Percentiles rank a stretch among this genome's conserved stretches.
These are phyloP conservation scores for Neomonachus schauinslandi DNA, from an alignment of 2,113 vertebrate species.

Conservation along the genomic window DNA sequence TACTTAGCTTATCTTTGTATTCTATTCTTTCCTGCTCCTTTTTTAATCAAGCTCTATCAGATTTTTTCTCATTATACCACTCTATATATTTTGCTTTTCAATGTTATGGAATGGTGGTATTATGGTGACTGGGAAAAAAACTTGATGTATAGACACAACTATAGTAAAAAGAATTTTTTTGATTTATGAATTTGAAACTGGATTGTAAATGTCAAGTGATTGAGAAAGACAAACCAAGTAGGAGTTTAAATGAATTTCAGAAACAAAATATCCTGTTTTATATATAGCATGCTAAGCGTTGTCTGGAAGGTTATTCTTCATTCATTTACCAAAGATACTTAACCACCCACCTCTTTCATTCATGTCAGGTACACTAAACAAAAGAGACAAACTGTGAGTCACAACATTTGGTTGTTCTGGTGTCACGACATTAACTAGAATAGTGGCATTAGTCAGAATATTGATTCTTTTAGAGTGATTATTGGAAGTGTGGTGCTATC, in stretches of 20 bases:
- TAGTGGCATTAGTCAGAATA: constrained; percentile 34
- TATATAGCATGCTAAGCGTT: not conserved
- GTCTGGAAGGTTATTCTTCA: constrained; percentile 43
- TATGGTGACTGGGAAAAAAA: not conserved
- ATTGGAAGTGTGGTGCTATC: not conserved
- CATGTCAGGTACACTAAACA: constrained; percentile 1
- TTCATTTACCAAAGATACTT: constrained; percentile 45
- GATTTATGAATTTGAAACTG: constrained; percentile 47
- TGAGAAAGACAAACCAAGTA: constrained; percentile 11
- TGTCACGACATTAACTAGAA: not conserved
- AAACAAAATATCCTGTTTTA: constrained; percentile 17
- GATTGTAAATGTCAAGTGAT: constrained; percentile 61
- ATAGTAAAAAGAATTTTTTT: not conserved
- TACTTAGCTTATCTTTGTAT: not conserved
- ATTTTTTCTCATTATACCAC: not conserved
- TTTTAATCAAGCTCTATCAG: not conserved
- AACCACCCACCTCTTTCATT: constrained; percentile 61
- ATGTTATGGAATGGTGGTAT: not conserved
- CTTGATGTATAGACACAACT: not conserved
- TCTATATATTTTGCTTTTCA: not conserved
- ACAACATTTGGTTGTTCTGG: not conserved
- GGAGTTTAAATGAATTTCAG: constrained; percentile 61
- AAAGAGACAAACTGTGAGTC: constrained; percentile 52
- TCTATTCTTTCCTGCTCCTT: not conserved
- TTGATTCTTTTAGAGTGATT: not conserved